A percentile compares a stretch with the other conserved stretches of the same genome.
These are phyloP conservation scores for Harlomillsia oculata DNA, from an alignment of 1,140 invertebrate species.

Conservation along the genomic window DNA sequence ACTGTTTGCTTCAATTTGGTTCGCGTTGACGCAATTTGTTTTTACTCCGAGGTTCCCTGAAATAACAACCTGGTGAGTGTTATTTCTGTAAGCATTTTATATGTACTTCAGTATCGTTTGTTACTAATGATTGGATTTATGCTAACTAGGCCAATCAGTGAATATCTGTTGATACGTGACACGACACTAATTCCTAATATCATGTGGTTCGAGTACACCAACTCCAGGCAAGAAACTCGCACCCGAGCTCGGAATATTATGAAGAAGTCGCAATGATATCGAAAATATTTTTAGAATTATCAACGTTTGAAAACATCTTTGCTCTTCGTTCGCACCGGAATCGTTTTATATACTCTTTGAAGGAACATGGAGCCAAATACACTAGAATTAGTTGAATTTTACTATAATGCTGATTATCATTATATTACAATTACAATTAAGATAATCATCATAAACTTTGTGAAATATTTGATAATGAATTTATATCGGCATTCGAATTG, in stretches of 20 bases:
- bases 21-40: conserved; percentile 63
- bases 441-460: no score
- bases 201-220: conserved; percentile 91
- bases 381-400: no score
- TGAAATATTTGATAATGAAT: no score
- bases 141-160: conserved; percentile 62
- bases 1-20: conserved; percentile 62
- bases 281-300: not conserved
- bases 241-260: conserved; percentile 68
- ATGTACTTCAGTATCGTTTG: not conserved
- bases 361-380: not conserved
- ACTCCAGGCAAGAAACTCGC: conserved; percentile 66
- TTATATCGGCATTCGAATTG: no score
- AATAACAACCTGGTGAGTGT: conserved; percentile 69
- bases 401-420: no score
- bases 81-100: not conserved
- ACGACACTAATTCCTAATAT: conserved; percentile 87
- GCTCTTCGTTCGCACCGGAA: not conserved
- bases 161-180: conserved; percentile 75
- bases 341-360: not conserved
- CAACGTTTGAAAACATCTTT: not conserved
- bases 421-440: no score
- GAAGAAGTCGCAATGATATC: not conserved
- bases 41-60: conserved; percentile 77
- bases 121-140: not conserved